Percentiles rank a stretch among this genome's conserved stretches.
Evolutionary conservation across 2,113 vertebrate species (phyloP).

Genomic region (Hypocryptadius cinnamomeus): DNA sequence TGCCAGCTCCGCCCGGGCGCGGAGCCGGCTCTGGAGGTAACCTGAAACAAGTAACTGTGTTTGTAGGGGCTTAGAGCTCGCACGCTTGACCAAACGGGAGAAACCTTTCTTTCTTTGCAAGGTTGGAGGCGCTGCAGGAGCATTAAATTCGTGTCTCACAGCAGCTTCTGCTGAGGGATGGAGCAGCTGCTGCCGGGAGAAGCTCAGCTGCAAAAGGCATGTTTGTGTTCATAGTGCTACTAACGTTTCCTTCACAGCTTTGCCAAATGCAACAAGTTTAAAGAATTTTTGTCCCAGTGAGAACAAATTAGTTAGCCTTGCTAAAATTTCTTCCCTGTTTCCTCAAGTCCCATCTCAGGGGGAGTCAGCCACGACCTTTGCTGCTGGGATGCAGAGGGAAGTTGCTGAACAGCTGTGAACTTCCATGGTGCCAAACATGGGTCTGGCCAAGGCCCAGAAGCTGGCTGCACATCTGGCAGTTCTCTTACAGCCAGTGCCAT

Average conservation of each 20-base stretch:
- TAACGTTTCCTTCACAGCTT: neutral
- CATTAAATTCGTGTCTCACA: accelerated
- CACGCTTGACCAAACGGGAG: no score
- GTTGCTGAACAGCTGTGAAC: neutral
- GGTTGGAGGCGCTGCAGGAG: neutral
- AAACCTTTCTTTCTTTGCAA: neutral
- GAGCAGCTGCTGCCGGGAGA: neutral
- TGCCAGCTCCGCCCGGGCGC: accelerated
- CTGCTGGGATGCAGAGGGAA: neutral
- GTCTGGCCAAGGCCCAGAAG: neutral
- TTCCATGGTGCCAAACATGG: neutral
- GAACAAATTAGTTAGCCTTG: neutral
- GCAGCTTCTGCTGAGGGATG: accelerated
- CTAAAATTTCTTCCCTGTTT: neutral
- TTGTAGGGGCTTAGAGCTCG: neutral
- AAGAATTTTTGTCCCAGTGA: neutral
- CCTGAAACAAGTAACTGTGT: accelerated
- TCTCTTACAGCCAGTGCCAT: neutral
- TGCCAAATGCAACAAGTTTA: neutral
- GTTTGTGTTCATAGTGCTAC: accelerated
- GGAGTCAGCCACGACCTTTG: accelerated
- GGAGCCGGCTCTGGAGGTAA: neutral
- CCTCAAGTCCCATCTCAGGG: accelerated
- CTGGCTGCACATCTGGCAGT: neutral
- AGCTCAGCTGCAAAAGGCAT: neutral